Conservation (phyloP, 1,140 invertebrate species). For the Cyclina sinensis region DNA sequence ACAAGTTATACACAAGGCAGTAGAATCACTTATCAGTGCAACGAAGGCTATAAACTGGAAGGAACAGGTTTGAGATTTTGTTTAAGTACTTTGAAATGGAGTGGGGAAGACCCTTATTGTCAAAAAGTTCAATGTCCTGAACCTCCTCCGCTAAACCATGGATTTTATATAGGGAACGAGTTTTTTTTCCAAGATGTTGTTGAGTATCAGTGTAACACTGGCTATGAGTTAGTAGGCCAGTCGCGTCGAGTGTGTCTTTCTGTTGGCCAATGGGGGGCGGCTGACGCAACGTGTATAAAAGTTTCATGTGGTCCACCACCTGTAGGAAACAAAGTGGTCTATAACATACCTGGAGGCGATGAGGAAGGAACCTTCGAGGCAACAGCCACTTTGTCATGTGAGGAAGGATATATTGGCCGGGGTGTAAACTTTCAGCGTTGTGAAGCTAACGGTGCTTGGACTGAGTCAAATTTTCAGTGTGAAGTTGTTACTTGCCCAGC, state of each 20-base stretch:
- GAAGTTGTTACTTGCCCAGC: conserved; percentile 70
- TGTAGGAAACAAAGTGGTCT: conserved; percentile 64
- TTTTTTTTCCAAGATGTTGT: conserved; percentile 69
- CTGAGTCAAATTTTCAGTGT: conserved; percentile 72
- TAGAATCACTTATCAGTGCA: conserved; percentile 91
- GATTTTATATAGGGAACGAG: conserved; percentile 45
- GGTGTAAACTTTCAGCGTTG: conserved; percentile 79
- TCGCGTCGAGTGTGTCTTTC: conserved; percentile 67
- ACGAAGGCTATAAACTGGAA: conserved; percentile 70
- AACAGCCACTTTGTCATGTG: conserved; percentile 74
- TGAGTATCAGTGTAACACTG: conserved; percentile 88
- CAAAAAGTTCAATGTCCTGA: conserved; percentile 72
- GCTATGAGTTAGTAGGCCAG: conserved; percentile 88
- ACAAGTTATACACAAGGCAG: conserved; percentile 95
- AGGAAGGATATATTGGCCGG: conserved; percentile 81
- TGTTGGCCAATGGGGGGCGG: conserved; percentile 73
- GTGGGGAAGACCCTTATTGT: conserved; percentile 74
- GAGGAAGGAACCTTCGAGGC: conserved; percentile 65
- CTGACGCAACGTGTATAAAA: conserved; percentile 69
- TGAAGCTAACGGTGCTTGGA: conserved; percentile 75
- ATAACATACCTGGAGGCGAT: conserved; percentile 12
- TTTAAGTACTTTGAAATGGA: conserved; percentile 83
- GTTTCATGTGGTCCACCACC: conserved; percentile 76
- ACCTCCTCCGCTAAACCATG: conserved; percentile 67
- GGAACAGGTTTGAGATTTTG: conserved; percentile 66